Evolutionary conservation across 2,797 vertebrate genomes (phyloP), one percentile per base, ranked within the genome.

Genomic region (Spinus pinus): DNA sequence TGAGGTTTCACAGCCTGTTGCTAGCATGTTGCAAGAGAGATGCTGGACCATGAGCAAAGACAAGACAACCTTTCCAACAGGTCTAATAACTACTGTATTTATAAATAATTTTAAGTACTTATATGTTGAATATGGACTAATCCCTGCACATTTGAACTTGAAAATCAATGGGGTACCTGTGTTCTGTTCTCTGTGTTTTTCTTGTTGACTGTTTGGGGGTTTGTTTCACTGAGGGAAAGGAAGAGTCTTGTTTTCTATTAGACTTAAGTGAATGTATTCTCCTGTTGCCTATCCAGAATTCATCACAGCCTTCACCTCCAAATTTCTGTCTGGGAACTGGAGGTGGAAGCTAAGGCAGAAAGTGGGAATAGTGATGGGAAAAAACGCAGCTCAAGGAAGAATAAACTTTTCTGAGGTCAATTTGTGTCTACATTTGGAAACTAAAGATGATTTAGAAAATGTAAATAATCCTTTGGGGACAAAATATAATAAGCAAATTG

Each of bases 141-240:
- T 82, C 3, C 12, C 16, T 41, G 37, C 14, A 4, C 6, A 9
- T 75, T 33, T 56, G 27, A 88, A 33, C 5, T 47, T 46, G 37
- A 56, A 47, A 82, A 41, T 5, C 4, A 42, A 4, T n/a, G 54
- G 31, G 7, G 2, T 53, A 12, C 12, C 25, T 3, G 2, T 42
- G 47, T 81, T 69, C 15, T 12, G 0, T 39, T 81, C 35, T 61
- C 20, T 44, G 17, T 60, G 5, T 3, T 39, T 39, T 28, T 37
- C 12, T 41, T 66, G 15, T 54, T 66, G 12, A 3, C 41, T 50
- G 3, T 27, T 61, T 49, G 37, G 8, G 2, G 1, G 0, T 10
- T 72, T 60, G 30, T 79, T 67, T 42, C 65, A 31, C 28, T n/a
- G 27, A 71, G 18, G 35, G 7, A 42, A 60, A 62, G n/a, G 24